These are phyloP conservation scores for Cephus rjabovi DNA, from an alignment of 2,888 invertebrate species.

Conservation along the genomic window DNA sequence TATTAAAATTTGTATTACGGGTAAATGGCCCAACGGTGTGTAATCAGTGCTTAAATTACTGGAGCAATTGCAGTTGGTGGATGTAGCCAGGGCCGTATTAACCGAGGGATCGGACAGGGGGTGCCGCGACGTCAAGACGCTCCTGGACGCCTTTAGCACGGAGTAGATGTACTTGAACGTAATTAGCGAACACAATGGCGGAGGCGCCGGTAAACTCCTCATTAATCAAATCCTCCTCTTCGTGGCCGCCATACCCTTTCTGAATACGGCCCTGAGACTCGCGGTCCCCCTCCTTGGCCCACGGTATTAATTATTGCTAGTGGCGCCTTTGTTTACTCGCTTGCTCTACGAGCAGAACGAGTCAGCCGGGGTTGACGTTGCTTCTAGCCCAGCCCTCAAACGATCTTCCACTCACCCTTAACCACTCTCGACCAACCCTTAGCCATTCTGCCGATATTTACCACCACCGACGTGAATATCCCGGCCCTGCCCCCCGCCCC, in stretches of 20 bases:
- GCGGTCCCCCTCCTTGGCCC: slow-evolving; percentile 11
- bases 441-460: background rate
- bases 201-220: slow-evolving; percentile 46
- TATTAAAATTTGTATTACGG: no score
- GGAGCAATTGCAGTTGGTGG: no score
- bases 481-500: background rate
- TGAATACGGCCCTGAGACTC: background rate
- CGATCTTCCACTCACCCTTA: no score
- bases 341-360: background rate
- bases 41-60: background rate
- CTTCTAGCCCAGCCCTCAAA: background rate
- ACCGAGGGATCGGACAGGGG: background rate
- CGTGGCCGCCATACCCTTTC: slow-evolving; percentile 27
- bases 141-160: slow-evolving; percentile 2
- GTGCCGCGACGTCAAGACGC: background rate
- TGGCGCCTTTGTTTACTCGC: slow-evolving; percentile 28
- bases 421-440: no score
- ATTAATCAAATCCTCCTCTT: slow-evolving; percentile 49
- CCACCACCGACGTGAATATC: background rate
- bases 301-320: slow-evolving; percentile 30
- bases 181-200: slow-evolving; percentile 48
- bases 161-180: slow-evolving; percentile 32
- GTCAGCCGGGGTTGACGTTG: slow-evolving; percentile 5
- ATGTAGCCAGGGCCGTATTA: background rate
- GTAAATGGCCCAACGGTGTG: background rate